Conservation (phyloP, 2,888 invertebrate genomes). For the Pammene fasciana region DNA sequence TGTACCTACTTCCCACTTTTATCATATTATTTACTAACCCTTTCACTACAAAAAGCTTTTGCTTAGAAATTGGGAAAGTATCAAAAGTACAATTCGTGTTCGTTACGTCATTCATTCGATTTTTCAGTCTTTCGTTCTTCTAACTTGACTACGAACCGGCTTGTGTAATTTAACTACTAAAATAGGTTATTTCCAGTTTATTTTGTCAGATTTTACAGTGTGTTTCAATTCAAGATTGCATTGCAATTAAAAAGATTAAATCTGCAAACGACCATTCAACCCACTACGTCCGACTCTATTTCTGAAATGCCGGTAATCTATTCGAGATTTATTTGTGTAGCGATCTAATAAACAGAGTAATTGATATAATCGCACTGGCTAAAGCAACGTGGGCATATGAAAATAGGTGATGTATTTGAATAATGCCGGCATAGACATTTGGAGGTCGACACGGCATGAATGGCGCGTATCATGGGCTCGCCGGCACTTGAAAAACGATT, state of each 20-base stretch:
- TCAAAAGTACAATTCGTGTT: too few species aligned
- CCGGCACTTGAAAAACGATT: slow-evolving; percentile 42
- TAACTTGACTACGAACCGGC: not conserved
- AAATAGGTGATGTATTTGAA: slow-evolving; percentile 43
- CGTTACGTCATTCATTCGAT: too few species aligned
- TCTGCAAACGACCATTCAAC: slow-evolving; percentile 7
- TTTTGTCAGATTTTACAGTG: not conserved
- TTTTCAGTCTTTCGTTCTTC: too few species aligned
- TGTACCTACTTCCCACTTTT: not conserved
- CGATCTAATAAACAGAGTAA: slow-evolving; percentile 41
- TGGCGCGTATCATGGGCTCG: slow-evolving; percentile 30
- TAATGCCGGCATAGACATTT: slow-evolving; percentile 41
- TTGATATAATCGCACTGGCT: slow-evolving; percentile 41
- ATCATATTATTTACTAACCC: not conserved
- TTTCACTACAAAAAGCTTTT: not conserved
- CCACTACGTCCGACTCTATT: not conserved
- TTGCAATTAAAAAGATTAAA: not conserved
- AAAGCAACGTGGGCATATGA: slow-evolving; percentile 38
- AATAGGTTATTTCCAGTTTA: not conserved
- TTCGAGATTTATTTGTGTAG: slow-evolving; percentile 31
- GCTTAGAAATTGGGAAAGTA: too few species aligned
- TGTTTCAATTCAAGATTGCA: not conserved
- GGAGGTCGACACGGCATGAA: slow-evolving; percentile 43
- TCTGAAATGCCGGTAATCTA: slow-evolving; percentile 24
- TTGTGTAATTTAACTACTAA: not conserved